Evolutionary conservation across 2,888 invertebrate genomes (phyloP).

Genomic region (Buathra laborator): DNA sequence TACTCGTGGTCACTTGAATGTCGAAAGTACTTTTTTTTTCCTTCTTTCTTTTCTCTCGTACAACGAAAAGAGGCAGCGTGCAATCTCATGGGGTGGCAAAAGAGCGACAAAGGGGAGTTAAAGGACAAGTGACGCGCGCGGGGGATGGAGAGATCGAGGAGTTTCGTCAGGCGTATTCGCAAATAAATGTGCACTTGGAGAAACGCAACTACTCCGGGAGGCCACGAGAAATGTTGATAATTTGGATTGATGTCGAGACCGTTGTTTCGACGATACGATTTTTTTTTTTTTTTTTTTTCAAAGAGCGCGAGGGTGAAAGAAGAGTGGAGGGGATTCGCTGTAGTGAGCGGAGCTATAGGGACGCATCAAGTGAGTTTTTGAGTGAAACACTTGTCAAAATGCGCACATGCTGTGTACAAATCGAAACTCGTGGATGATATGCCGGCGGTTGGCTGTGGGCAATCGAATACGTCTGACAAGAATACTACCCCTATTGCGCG

Average conservation of each 20-base stretch:
- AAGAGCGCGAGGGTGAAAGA: conserved; percentile 33
- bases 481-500: not conserved
- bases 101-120: conserved; percentile 15
- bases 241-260: conserved; percentile 80
- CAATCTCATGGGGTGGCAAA: conserved; percentile 25
- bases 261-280: conserved; percentile 61
- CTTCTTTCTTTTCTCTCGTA: not conserved
- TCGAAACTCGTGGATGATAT: not conserved
- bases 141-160: conserved; percentile 68
- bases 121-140: conserved; percentile 6
- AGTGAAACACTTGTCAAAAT: conserved; percentile 9
- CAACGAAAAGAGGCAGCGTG: conserved; percentile 60
- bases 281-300: conserved; percentile 57
- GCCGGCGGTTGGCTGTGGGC: not conserved
- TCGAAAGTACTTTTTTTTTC: conserved; percentile 80
- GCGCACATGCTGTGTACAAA: conserved; percentile 15
- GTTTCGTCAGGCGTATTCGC: conserved; percentile 73
- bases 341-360: not conserved
- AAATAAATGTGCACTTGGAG: conserved; percentile 77
- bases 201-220: conserved; percentile 80
- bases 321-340: not conserved
- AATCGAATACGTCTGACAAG: not conserved
- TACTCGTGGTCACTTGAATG: conserved; percentile 77
- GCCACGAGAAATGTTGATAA: conserved; percentile 83
- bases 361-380: conserved; percentile 10